Base-by-base conservation (phyloP, 2,797 vertebrate genomes). In the Syncerus caffer region DNA sequence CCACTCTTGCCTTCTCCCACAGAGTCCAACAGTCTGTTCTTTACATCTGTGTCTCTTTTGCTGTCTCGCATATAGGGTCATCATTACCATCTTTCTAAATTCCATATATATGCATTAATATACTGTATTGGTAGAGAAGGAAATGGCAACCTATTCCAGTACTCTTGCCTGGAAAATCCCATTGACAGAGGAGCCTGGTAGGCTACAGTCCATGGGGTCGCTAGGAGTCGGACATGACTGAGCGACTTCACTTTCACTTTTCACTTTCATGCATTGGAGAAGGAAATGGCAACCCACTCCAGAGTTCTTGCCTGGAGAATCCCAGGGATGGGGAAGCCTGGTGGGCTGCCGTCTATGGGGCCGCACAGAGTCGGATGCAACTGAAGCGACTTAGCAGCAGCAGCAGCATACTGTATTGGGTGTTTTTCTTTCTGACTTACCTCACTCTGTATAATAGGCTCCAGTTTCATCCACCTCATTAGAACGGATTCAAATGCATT, bases 301-400 rank as follows among this genome's bases (percentile, higher is more conserved):
- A 31, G 29, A 31, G 1, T 62, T 62, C 58, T 62, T 62, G 13
- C 29, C 29, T 31, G 60, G 60, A 62, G 60, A 62, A 62, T 62
- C 29, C 3, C 14, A 1, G 29, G 60, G 13, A 62, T 0, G 6
- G 60, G 3, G 29, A 7, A 31, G 13, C 60, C 60, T 62, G 6
- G 29, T 62, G 27, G 29, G 60, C 29, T 62, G 6, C 60, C 1
- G 0, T 62, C 60, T 62, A 3, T 31, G 60, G 29, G 13, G 29
- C 62, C 1, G 0, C 29, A 62, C 60, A 62, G 60, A 31, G 60
- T 62, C 1, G 3, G 60, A 62, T 15, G 14, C 3, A 29, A 62
- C 29, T 62, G 60, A 31, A 62, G 29, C 1, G 0, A 62, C 27
- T 62, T 62, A 25, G 57, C 57, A 31, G 60, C 58, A 58, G 57